These are phyloP conservation scores for Psammodynastes pulverulentus DNA, from an alignment of 2,113 vertebrate species.

Conservation along the genomic window DNA sequence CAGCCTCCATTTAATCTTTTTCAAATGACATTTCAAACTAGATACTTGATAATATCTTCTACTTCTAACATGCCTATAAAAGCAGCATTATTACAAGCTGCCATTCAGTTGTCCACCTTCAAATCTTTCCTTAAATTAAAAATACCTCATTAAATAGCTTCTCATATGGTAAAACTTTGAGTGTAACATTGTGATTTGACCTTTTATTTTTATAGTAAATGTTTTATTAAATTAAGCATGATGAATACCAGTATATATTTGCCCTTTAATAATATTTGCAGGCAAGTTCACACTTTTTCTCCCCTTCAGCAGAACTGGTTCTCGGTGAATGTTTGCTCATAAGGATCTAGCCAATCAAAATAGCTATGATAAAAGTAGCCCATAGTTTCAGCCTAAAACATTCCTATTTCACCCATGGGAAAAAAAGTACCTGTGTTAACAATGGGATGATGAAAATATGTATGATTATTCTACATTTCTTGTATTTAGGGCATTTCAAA, in stretches of 20 bases:
- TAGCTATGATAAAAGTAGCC: not conserved
- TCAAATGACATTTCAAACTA: constrained; percentile 5
- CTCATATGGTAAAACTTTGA: not conserved
- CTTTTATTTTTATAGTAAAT: constrained; percentile 38
- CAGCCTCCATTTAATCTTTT: not conserved
- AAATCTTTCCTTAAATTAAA: constrained; percentile 19
- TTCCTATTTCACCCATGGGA: not conserved
- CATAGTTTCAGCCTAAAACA: not conserved
- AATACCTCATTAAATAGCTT: constrained; percentile 23
- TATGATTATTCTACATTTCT: not conserved
- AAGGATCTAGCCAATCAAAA: not conserved
- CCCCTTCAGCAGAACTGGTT: not conserved
- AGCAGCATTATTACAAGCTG: not conserved
- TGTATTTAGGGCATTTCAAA: not conserved
- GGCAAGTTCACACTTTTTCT: not conserved
- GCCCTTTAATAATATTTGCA: constrained; percentile 36
- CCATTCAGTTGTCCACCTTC: constrained; percentile 13
- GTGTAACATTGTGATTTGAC: constrained; percentile 40
- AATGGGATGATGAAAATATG: not conserved
- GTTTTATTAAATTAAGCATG: constrained; percentile 35
- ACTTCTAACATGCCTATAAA: not conserved
- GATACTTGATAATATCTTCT: constrained; percentile 19
- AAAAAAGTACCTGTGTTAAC: not conserved
- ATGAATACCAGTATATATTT: constrained; percentile 41
- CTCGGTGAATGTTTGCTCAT: not conserved